phyloP scores from a whole-genome alignment of 2,113 vertebrate species.

The Notothenia coriiceps region DNA sequence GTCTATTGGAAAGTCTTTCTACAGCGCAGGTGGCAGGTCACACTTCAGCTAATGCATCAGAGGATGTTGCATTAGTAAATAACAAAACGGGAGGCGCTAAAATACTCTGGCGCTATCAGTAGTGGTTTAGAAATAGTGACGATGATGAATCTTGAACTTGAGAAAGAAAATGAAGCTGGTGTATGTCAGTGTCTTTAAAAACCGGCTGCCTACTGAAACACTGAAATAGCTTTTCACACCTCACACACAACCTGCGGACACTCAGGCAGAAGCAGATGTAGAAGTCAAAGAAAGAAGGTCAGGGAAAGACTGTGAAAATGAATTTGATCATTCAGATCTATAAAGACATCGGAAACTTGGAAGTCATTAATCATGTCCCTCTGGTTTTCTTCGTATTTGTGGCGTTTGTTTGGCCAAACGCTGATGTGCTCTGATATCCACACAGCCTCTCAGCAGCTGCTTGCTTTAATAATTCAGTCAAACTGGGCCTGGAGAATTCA shows the following conservation, averaged over 20 bases:
- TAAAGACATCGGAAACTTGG: neutral
- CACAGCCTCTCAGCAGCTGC: neutral
- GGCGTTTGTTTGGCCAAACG: neutral
- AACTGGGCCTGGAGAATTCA: neutral
- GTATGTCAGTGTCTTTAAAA: neutral
- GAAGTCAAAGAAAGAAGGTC: conserved; percentile 8
- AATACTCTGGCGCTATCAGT: too few species aligned
- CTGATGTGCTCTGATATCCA: neutral
- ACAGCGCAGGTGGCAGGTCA: neutral
- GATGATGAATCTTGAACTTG: neutral
- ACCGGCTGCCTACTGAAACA: conserved; percentile 3
- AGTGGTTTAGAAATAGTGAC: neutral
- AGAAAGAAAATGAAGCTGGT: conserved; percentile 10
- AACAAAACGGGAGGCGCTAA: neutral
- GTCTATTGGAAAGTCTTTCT: too few species aligned
- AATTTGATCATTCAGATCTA: neutral
- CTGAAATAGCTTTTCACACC: conserved; percentile 45
- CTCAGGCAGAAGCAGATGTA: neutral
- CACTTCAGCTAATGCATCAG: neutral
- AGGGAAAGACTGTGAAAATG: conserved; percentile 2
- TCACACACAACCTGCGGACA: conserved; percentile 28
- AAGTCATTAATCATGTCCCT: too few species aligned
- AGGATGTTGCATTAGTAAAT: neutral
- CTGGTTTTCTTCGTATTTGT: neutral
- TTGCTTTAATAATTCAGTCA: neutral